Conservation (phyloP, 2,888 invertebrate genomes). For the Pinctada fucata region DNA sequence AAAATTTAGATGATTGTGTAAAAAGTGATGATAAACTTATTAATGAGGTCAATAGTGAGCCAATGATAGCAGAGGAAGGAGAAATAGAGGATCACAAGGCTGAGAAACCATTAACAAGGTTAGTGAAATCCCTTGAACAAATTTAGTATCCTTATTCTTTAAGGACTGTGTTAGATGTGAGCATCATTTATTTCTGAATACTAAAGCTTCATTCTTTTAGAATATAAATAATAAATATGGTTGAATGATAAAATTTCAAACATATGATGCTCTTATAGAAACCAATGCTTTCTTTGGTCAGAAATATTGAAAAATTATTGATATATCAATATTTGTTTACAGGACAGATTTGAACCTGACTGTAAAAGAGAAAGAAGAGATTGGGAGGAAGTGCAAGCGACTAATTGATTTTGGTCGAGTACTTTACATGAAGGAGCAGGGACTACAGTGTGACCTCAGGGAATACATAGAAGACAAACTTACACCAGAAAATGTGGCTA, state of each 20-base stretch:
- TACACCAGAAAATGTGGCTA: slow-evolving; percentile 88
- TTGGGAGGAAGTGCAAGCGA: slow-evolving; percentile 87
- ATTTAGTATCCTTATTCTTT: no score
- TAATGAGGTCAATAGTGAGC: no score
- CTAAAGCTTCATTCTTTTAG: no score
- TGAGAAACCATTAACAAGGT: neutral
- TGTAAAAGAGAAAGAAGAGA: slow-evolving; percentile 79
- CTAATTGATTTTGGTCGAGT: slow-evolving; percentile 88
- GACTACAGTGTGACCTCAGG: slow-evolving; percentile 82
- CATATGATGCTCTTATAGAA: no score
- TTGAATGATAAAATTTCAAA: no score
- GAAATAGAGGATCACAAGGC: neutral
- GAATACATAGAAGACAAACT: slow-evolving; percentile 83
- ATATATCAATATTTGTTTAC: slow-evolving; percentile 24
- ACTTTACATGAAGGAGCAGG: slow-evolving; percentile 80
- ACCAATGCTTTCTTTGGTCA: no score
- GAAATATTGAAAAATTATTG: no score
- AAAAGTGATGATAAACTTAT: no score
- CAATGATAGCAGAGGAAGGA: neutral
- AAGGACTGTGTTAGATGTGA: no score
- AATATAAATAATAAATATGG: no score
- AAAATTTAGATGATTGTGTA: no score
- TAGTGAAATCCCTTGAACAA: neutral
- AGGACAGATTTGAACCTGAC: slow-evolving; percentile 57
- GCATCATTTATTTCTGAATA: no score